Evolutionary conservation across 2,888 invertebrate species (phyloP).

Genomic region (Drosophila fungiperda): DNA sequence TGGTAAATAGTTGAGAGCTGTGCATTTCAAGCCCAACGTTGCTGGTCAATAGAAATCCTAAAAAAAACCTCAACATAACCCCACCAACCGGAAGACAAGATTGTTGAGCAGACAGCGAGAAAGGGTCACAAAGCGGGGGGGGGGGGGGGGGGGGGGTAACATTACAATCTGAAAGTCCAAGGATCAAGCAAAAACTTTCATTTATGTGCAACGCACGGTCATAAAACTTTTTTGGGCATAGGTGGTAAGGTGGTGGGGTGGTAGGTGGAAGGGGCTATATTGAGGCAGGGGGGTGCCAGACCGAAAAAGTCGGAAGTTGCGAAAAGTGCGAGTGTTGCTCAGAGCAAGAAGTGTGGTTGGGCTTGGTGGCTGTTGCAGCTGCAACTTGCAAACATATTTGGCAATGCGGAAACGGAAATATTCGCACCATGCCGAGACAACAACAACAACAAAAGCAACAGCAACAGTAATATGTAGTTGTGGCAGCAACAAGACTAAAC

Average conservation of each 20-base stretch:
- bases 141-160: constrained; percentile 3
- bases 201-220: constrained; percentile 77
- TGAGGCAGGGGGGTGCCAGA: constrained; percentile 9
- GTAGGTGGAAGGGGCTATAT: not conserved
- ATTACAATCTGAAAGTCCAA: constrained; percentile 39
- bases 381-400: constrained; percentile 74
- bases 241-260: rapidly evolving
- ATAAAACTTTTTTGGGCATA: constrained; percentile 66
- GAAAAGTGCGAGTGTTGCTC: constrained; percentile 76
- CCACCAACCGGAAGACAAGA: constrained; percentile 8
- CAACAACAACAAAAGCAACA: constrained; percentile 42
- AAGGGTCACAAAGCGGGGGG: not conserved
- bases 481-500: constrained; percentile 29
- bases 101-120: constrained; percentile 1
- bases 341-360: constrained; percentile 3
- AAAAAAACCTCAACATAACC: not conserved
- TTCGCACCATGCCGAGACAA: constrained; percentile 77
- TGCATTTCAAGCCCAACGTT: constrained; percentile 5
- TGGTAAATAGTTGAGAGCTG: constrained; percentile 31
- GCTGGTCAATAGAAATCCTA: constrained; percentile 3
- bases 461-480: not conserved
- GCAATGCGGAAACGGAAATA: constrained; percentile 81
- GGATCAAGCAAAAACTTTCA: constrained; percentile 72
- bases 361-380: constrained; percentile 36
- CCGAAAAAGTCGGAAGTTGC: constrained; percentile 59